Percentiles rank a stretch among this genome's conserved stretches.
Conservation (phyloP, 1,140 invertebrate genomes). For the Gonatopus flavifemur region DNA sequence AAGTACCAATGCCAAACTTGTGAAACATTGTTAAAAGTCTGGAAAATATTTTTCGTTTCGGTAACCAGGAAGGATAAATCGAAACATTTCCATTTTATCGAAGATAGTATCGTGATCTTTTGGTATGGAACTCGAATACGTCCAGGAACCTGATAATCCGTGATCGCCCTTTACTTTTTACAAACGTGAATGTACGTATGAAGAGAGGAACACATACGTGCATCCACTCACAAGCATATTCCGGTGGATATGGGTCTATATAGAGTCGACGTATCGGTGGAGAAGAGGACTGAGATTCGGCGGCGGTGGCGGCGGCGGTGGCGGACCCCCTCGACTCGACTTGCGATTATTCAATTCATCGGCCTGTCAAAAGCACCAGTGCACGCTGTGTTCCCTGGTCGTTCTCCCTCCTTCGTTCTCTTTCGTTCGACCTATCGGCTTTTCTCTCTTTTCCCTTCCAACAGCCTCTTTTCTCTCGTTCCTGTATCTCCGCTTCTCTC, state of each 20-base stretch:
- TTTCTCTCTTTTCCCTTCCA: slow-evolving; percentile 6
- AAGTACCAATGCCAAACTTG: no score
- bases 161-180: slow-evolving; percentile 14
- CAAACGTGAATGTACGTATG: background rate
- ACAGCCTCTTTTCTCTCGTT: background rate
- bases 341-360: slow-evolving; percentile 63
- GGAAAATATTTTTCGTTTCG: no score
- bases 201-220: slow-evolving; percentile 11
- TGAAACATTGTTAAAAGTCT: no score
- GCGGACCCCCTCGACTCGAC: slow-evolving; percentile 56
- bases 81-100: no score
- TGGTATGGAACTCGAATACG: slow-evolving; percentile 19
- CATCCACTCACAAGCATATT: slow-evolving; percentile 5
- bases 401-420: slow-evolving; percentile 34
- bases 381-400: slow-evolving; percentile 52
- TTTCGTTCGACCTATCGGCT: background rate
- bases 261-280: slow-evolving; percentile 41
- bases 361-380: slow-evolving; percentile 61
- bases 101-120: slow-evolving; percentile 25
- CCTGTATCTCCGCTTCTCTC: no score
- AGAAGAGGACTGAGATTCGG: slow-evolving; percentile 58
- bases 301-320: background rate
- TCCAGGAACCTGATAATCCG: slow-evolving; percentile 31
- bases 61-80: no score
- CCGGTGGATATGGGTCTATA: slow-evolving; percentile 7